phyloP scores from a whole-genome alignment of 2,797 vertebrate species.

The Potorous gilbertii region DNA sequence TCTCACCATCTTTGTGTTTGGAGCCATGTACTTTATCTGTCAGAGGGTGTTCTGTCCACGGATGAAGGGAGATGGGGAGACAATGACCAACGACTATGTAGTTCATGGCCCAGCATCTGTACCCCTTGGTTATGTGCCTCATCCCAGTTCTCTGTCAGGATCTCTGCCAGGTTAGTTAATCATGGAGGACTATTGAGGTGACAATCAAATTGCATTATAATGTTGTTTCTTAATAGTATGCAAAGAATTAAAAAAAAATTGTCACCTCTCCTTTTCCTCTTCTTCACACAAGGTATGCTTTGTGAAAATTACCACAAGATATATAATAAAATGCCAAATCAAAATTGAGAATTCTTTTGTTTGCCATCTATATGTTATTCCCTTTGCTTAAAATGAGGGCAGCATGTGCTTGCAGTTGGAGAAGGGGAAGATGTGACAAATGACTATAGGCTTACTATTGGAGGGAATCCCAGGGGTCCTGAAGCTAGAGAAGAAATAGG shows the following conservation, averaged over 20 bases:
- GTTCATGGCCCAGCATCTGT: constrained; percentile 94
- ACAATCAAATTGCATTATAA: not conserved
- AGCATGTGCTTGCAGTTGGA: not conserved
- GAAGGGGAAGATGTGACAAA: not conserved
- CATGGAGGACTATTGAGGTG: not conserved
- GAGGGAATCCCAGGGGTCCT: not conserved
- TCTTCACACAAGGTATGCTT: constrained; percentile 5
- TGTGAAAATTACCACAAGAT: not conserved
- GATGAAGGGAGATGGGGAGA: constrained; percentile 97
- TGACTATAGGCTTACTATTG: not conserved
- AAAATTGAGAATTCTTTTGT: not conserved
- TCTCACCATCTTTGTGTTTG: constrained; percentile 94
- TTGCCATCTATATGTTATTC: not conserved
- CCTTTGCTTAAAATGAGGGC: not conserved
- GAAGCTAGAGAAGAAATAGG: constrained; percentile 12
- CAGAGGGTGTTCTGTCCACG: constrained; percentile 96
- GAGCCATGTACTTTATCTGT: constrained; percentile 96
- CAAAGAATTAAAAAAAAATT: constrained; percentile 23
- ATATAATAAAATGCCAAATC: not conserved
- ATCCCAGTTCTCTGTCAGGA: constrained; percentile 93
- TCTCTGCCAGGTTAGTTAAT: constrained; percentile 92
- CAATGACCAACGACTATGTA: constrained; percentile 95
- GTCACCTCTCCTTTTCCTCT: not conserved
- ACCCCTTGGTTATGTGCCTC: constrained; percentile 95
- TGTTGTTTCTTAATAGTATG: not conserved